phyloP scores from a whole-genome alignment of 64 coral and sea anemone species.

The Actinia tenebrosa region DNA sequence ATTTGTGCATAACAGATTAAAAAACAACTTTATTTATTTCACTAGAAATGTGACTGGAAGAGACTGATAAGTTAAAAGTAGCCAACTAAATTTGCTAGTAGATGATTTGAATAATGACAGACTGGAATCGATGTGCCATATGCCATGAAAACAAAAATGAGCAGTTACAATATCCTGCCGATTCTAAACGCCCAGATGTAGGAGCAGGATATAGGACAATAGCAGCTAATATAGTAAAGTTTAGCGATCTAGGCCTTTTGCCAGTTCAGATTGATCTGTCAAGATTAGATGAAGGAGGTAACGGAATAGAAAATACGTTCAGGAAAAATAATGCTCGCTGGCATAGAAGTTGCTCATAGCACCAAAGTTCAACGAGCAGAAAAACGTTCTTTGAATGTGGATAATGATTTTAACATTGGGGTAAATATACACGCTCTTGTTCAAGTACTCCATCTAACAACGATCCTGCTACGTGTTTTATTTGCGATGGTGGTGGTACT shows the following conservation, averaged over 20 bases:
- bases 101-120: too few species aligned
- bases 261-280: slow-evolving; percentile 2
- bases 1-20: too few species aligned
- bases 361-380: slow-evolving; percentile 37
- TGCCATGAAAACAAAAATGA: slow-evolving; percentile 35
- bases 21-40: too few species aligned
- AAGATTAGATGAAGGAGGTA: slow-evolving; percentile 45
- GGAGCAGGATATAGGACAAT: slow-evolving; percentile 57
- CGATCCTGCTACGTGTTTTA: slow-evolving; percentile 37
- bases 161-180: slow-evolving; percentile 42
- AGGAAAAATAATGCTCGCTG: slow-evolving; percentile 19
- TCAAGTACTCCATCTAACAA: slow-evolving; percentile 9
- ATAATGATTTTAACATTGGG: slow-evolving; percentile 30
- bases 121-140: slow-evolving; percentile 46
- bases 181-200: slow-evolving; percentile 30
- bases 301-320: slow-evolving; percentile 29
- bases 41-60: too few species aligned
- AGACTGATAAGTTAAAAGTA: too few species aligned
- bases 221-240: slow-evolving; percentile 35
- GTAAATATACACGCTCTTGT: slow-evolving; percentile 39
- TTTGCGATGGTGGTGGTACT: slow-evolving; percentile 43
- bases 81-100: too few species aligned
- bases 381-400: slow-evolving; percentile 26
- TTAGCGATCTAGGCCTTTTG: slow-evolving; percentile 29
- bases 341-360: slow-evolving; percentile 45